A percentile compares a stretch with the other conserved stretches of the same genome.
Conservation (phyloP, 2,113 vertebrate species). For the Paralichthys olivaceus region DNA sequence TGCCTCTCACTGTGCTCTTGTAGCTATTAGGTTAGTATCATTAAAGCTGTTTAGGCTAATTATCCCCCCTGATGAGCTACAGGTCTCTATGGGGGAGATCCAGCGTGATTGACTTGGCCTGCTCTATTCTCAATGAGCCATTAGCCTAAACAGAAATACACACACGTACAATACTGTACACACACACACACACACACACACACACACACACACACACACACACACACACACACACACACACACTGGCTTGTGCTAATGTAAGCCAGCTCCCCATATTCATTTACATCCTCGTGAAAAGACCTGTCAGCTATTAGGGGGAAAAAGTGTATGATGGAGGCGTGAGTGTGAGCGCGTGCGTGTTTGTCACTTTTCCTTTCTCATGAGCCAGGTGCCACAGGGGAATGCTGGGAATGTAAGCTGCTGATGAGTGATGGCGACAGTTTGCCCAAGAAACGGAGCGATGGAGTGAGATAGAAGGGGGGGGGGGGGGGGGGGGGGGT, state of each 20-base stretch:
- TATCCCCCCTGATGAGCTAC: constrained; percentile 71
- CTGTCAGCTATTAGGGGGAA: constrained; percentile 47
- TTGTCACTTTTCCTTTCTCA: constrained; percentile 48
- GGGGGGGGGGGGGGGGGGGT: not conserved
- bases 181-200: constrained; percentile 20
- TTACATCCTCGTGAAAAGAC: constrained; percentile 55
- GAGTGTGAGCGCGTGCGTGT: constrained; percentile 25
- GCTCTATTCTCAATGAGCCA: constrained; percentile 46
- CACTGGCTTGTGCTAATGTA: constrained; percentile 31
- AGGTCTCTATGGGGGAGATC: constrained; percentile 66
- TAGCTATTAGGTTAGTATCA: constrained; percentile 71
- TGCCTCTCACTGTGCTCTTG: constrained; percentile 47
- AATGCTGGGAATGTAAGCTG: constrained; percentile 70
- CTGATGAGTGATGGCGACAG: constrained; percentile 69
- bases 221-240: not conserved
- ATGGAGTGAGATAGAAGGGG: constrained; percentile 42
- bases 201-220: constrained; percentile 14
- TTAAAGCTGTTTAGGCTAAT: constrained; percentile 76
- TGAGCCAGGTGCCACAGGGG: constrained; percentile 65
- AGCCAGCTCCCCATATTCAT: constrained; percentile 39
- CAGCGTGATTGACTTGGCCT: constrained; percentile 68
- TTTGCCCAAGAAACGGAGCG: constrained; percentile 50
- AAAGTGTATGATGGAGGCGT: constrained; percentile 27
- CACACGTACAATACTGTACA: not conserved
- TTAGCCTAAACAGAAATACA: constrained; percentile 34